These are phyloP conservation scores for Grapholita molesta DNA, from an alignment of 1,140 invertebrate genomes.

Conservation along the genomic window DNA sequence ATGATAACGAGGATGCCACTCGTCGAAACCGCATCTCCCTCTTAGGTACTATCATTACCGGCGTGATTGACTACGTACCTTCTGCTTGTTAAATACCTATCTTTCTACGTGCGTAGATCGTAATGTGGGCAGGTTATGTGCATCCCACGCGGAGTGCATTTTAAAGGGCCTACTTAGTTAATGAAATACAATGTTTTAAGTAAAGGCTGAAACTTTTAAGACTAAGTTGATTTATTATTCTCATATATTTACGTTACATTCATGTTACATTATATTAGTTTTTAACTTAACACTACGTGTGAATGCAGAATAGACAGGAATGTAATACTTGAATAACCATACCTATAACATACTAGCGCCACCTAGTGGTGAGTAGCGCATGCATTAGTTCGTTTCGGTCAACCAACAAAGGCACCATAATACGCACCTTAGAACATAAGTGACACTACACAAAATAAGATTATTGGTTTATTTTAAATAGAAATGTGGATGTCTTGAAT, in stretches of 20 bases:
- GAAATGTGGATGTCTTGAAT: no score
- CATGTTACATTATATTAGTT: background rate
- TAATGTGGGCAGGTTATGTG: slow-evolving; percentile 1
- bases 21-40: slow-evolving; percentile 59
- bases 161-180: background rate
- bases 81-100: slow-evolving; percentile 56
- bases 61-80: slow-evolving; percentile 68
- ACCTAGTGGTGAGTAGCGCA: slow-evolving; percentile 38
- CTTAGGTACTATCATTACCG: slow-evolving; percentile 57
- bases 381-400: no score
- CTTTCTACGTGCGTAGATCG: slow-evolving; percentile 19
- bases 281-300: background rate
- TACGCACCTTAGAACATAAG: no score
- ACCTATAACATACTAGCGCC: slow-evolving; percentile 28
- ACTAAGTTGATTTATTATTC: background rate
- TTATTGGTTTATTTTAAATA: no score
- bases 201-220: background rate
- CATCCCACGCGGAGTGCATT: background rate
- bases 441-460: no score
- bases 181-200: background rate
- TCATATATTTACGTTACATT: background rate
- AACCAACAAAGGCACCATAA: no score
- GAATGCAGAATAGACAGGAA: no score
- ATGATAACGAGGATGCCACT: slow-evolving; percentile 70
- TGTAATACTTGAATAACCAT: background rate